Conservation (phyloP, 2,797 vertebrate genomes). For the Anabacerthia variegaticeps region DNA sequence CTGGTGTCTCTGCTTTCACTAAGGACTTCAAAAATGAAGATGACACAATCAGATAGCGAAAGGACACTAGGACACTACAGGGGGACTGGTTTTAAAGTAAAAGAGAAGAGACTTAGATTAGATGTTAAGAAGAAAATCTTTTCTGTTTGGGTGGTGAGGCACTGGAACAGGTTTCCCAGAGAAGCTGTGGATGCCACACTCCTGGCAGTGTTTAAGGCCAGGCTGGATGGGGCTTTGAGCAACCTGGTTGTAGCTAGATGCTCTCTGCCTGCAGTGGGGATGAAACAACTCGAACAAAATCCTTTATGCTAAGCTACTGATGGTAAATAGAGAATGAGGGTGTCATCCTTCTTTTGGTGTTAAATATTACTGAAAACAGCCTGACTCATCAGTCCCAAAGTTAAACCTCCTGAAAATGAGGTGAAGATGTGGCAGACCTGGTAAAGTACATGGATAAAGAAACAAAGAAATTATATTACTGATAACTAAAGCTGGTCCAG, state of each 20-base stretch:
- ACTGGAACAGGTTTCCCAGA: neutral
- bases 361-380: neutral
- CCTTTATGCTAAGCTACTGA: no score
- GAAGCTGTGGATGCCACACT: neutral
- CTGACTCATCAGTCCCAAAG: neutral
- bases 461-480: neutral
- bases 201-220: neutral
- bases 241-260: neutral
- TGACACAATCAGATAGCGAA: neutral
- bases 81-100: neutral
- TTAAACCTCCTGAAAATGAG: neutral
- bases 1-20: neutral
- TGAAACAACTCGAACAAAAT: neutral
- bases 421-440: neutral
- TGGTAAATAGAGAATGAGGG: neutral
- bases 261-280: neutral
- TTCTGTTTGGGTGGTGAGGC: neutral
- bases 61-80: neutral
- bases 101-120: neutral
- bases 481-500: neutral
- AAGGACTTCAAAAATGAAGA: neutral
- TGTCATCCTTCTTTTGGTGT: neutral
- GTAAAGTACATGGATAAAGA: neutral
- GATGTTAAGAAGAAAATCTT: neutral
- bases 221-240: neutral